Evolutionary conservation across 2,797 vertebrate genomes (phyloP).

Genomic region (Tarsius wallacei): DNA sequence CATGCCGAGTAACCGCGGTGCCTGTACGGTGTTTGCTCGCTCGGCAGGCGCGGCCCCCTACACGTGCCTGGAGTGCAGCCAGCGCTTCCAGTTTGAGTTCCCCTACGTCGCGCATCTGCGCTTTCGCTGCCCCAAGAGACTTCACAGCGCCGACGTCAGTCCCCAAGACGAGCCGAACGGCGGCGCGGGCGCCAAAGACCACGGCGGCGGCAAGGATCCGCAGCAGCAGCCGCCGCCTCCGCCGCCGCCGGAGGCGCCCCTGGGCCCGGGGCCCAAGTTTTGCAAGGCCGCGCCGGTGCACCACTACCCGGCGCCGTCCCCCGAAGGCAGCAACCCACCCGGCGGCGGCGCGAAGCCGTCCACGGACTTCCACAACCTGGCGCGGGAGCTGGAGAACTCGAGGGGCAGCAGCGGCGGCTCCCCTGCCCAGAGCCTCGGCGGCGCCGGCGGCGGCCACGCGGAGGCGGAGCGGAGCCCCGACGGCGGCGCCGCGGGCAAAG

Average conservation of each 20-base stretch:
- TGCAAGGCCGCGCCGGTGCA: conserved; percentile 83
- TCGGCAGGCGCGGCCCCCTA: conserved; percentile 93
- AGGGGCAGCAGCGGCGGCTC: conserved; percentile 89
- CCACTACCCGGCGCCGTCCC: conserved; percentile 78
- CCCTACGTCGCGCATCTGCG: conserved; percentile 96
- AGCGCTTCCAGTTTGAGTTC: conserved; percentile 98
- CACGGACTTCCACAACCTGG: conserved; percentile 98
- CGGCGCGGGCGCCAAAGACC: conserved; percentile 89
- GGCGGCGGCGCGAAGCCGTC: conserved; percentile 92
- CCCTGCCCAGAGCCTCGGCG: conserved; percentile 62
- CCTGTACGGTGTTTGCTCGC: conserved; percentile 56
- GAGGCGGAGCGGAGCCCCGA: conserved; percentile 92
- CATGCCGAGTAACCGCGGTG: conserved; percentile 61
- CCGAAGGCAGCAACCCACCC: conserved; percentile 76
- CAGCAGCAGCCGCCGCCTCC: conserved; percentile 74
- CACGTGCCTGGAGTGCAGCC: conserved; percentile 96
- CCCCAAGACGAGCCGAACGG: conserved; percentile 76
- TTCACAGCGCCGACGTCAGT: conserved; percentile 90
- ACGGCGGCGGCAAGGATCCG: conserved; percentile 77
- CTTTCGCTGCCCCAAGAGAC: conserved; percentile 97
- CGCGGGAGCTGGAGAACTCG: conserved; percentile 96
- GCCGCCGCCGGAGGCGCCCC: conserved; percentile 71
- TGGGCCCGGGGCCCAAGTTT: conserved; percentile 85
- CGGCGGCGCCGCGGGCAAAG: conserved; percentile 79
- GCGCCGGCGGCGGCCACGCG: conserved; percentile 89